Evolutionary conservation across 2,113 vertebrate species (phyloP).

Genomic region (Microtus richardsoni): DNA sequence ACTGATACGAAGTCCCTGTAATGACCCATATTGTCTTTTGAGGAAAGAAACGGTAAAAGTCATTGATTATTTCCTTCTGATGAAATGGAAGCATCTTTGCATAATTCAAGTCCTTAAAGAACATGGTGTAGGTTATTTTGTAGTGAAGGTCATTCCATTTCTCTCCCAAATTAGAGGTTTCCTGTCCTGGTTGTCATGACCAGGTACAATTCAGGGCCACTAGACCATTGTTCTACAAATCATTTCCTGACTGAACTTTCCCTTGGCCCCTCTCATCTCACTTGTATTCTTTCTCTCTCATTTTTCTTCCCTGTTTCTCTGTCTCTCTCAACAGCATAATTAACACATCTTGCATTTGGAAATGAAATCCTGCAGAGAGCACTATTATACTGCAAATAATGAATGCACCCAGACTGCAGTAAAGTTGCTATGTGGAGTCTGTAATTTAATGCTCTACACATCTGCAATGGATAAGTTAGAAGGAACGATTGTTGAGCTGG

Average conservation of each 20-base stretch:
- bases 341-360: slow-evolving; percentile 64
- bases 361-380: slow-evolving; percentile 79
- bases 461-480: slow-evolving; percentile 79
- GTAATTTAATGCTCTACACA: slow-evolving; percentile 43
- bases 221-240: not conserved
- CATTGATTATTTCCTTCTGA: slow-evolving; percentile 14
- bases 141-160: not conserved
- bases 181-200: not conserved
- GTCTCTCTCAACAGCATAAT: slow-evolving; percentile 44
- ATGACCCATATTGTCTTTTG: not conserved
- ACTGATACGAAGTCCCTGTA: not conserved
- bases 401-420: slow-evolving; percentile 4
- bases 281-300: not conserved
- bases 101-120: not conserved
- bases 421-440: slow-evolving; percentile 41
- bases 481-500: slow-evolving; percentile 68
- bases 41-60: not conserved
- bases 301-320: slow-evolving; percentile 26
- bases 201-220: not conserved
- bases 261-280: not conserved
- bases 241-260: not conserved
- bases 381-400: slow-evolving; percentile 71
- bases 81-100: not conserved
- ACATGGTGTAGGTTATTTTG: not conserved
- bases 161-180: not conserved